Evolutionary conservation across 2,113 vertebrate genomes (phyloP).

Genomic region (Phylloscopus whistleri): DNA sequence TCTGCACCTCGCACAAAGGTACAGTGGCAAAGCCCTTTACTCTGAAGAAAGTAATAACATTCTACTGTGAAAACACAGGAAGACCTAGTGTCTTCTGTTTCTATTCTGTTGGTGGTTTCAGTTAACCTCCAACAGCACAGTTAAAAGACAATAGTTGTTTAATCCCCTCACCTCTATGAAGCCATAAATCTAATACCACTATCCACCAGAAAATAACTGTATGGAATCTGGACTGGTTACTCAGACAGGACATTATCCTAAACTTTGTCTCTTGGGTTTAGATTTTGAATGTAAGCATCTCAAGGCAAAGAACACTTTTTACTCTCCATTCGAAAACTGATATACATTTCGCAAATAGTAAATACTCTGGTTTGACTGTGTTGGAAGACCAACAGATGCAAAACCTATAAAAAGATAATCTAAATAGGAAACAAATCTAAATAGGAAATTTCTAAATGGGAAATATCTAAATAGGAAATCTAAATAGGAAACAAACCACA

Average conservation of each 20-base stretch:
- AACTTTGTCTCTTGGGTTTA: neutral
- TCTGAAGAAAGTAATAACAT: constrained; percentile 9
- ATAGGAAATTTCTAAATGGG: neutral
- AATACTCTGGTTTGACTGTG: neutral
- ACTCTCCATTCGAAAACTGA: neutral
- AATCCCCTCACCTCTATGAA: constrained; percentile 33
- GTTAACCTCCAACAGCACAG: constrained; percentile 28
- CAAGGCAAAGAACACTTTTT: neutral
- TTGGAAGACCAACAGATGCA: neutral
- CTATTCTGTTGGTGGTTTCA: constrained; percentile 26
- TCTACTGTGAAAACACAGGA: neutral
- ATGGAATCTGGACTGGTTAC: neutral
- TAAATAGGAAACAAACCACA: neutral
- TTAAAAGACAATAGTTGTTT: constrained; percentile 51
- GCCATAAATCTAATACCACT: neutral
- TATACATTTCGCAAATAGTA: neutral
- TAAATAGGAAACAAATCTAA: neutral
- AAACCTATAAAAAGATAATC: neutral
- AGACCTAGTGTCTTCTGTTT: neutral
- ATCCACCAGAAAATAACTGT: neutral
- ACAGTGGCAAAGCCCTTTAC: neutral
- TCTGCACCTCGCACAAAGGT: neutral
- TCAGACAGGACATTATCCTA: neutral
- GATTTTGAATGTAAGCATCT: neutral
- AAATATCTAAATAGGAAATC: neutral